Evolutionary conservation across 2,113 vertebrate species (phyloP).

Genomic region (Poicephalus meyeri): DNA sequence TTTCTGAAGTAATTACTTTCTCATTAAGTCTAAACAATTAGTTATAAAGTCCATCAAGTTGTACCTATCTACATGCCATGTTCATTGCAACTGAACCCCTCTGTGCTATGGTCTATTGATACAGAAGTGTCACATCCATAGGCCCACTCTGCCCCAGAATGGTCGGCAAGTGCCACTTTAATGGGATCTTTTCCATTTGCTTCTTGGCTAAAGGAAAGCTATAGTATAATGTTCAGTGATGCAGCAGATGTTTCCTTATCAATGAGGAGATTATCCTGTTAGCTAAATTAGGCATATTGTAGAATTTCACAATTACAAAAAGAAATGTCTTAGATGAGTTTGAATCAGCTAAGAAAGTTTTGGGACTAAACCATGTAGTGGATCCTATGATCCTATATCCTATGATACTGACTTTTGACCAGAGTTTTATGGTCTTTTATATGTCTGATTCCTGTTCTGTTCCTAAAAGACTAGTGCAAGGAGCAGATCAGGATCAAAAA

Average conservation of each 20-base stretch:
- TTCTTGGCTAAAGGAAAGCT: background rate
- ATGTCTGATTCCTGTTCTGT: background rate
- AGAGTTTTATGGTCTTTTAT: background rate
- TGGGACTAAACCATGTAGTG: background rate
- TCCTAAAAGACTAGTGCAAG: background rate
- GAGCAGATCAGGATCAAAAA: background rate
- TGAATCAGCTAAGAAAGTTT: background rate
- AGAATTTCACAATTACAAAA: background rate
- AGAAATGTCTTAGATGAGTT: background rate
- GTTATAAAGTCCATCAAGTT: background rate
- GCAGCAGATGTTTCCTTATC: background rate
- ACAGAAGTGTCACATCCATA: background rate
- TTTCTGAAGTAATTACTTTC: background rate
- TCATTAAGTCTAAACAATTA: background rate
- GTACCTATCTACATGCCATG: background rate
- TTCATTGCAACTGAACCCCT: background rate
- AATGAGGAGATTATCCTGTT: background rate
- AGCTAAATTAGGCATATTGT: background rate
- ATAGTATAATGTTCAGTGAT: background rate
- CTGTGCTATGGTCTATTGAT: background rate
- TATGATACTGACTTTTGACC: background rate
- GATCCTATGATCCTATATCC: background rate
- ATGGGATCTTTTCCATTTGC: background rate
- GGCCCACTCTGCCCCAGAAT: background rate
- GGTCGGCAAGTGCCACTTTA: background rate